These are phyloP conservation scores for Oreochromis niloticus DNA, from an alignment of 2,113 vertebrate genomes.

Conservation along the genomic window DNA sequence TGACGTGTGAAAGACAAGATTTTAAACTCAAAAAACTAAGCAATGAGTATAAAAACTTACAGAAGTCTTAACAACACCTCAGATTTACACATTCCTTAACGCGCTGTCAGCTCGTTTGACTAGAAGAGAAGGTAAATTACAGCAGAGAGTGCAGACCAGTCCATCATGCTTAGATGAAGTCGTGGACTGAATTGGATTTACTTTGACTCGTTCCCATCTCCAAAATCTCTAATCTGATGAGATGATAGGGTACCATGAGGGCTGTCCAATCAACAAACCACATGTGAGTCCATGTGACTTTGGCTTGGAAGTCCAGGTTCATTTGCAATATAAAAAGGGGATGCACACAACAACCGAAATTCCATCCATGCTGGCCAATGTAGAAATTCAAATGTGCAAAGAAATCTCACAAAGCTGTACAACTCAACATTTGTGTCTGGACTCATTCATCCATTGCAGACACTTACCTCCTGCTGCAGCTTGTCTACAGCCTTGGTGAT, in stretches of 20 bases:
- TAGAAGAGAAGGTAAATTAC: not conserved
- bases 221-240: constrained; percentile 36
- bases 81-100: not conserved
- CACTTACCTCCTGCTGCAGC: constrained; percentile 73
- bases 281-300: not conserved
- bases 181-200: constrained; percentile 6
- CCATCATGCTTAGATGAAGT: constrained; percentile 11
- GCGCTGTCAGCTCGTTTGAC: not conserved
- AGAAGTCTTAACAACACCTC: not conserved
- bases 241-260: not conserved
- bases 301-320: not conserved
- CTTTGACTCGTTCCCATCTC: constrained; percentile 12
- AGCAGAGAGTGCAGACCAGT: not conserved
- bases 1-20: not conserved
- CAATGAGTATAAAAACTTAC: not conserved
- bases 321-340: not conserved
- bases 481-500: constrained; percentile 81
- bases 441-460: not conserved
- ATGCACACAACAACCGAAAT: not conserved
- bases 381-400: not conserved
- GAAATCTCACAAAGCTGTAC: not conserved
- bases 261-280: not conserved
- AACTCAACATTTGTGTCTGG: not conserved
- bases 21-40: not conserved
- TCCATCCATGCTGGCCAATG: not conserved